A percentile compares a stretch with the other conserved stretches of the same genome.
These are phyloP conservation scores for Netelia fuscicornis DNA, from an alignment of 2,888 invertebrate species.

Conservation along the genomic window DNA sequence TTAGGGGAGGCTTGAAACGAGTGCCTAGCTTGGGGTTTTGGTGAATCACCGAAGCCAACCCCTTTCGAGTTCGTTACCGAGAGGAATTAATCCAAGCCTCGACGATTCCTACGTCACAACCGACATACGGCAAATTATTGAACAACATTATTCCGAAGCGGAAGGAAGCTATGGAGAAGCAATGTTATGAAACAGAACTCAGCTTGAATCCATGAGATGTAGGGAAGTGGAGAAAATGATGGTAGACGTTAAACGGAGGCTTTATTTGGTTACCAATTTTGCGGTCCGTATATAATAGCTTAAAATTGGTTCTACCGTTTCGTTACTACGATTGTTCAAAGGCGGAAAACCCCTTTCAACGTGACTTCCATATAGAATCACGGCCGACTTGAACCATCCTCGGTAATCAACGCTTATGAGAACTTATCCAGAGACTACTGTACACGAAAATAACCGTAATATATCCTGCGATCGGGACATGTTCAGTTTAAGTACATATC, in stretches of 20 bases:
- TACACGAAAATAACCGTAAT: not conserved
- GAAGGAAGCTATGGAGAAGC: not conserved
- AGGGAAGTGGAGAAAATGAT: not conserved
- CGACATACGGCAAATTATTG: not conserved
- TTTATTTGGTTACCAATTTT: not conserved
- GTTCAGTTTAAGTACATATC: not conserved
- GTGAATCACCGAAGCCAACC: conserved; percentile 6
- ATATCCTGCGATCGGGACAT: not conserved
- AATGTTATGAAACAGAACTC: not conserved
- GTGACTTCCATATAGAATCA: conserved; percentile 50
- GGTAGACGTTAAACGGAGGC: not conserved
- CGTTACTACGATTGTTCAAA: not conserved
- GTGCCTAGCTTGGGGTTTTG: not conserved
- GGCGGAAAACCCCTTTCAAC: not conserved
- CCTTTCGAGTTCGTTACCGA: conserved; percentile 9
- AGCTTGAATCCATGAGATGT: not conserved
- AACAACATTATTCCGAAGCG: not conserved
- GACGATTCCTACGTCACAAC: not conserved
- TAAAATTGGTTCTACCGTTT: not conserved
- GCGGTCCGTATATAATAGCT: not conserved
- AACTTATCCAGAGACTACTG: not conserved
- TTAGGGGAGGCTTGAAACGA: conserved; percentile 28
- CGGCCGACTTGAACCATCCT: conserved; percentile 18
- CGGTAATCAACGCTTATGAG: conserved; percentile 65
- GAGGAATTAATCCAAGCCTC: conserved; percentile 2